These are phyloP conservation scores for Drosophila lini DNA, from an alignment of 1,140 invertebrate genomes.

Conservation along the genomic window DNA sequence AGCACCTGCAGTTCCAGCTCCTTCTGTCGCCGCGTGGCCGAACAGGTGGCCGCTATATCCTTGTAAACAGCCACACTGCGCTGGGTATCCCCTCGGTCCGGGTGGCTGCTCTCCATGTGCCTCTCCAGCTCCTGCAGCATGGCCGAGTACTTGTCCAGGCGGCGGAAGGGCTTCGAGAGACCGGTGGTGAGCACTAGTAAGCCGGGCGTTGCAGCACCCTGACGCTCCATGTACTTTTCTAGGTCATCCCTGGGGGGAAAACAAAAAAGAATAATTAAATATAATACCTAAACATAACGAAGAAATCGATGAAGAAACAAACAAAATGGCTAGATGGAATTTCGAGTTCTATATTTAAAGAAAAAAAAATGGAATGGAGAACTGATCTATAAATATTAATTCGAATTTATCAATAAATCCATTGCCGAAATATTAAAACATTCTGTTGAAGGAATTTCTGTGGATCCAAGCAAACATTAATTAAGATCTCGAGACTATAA, in stretches of 20 bases:
- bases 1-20: constrained; percentile 98
- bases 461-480: neutral
- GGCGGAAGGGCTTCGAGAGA: constrained; percentile 96
- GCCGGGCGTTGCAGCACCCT: constrained; percentile 92
- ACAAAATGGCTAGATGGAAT: neutral
- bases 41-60: constrained; percentile 95
- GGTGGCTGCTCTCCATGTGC: constrained; percentile 97
- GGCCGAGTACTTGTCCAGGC: constrained; percentile 97
- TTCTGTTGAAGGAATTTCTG: constrained; percentile 1
- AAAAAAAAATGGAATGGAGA: neutral
- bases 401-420: constrained; percentile 3
- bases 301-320: neutral
- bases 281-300: no score
- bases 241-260: constrained; percentile 89
- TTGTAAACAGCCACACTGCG: constrained; percentile 96
- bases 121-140: constrained; percentile 97
- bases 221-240: constrained; percentile 93
- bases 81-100: constrained; percentile 98
- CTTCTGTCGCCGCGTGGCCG: constrained; percentile 94
- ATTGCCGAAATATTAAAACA: constrained; percentile 1
- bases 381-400: constrained; percentile 6
- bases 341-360: neutral
- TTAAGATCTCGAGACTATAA: neutral
- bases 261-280: neutral
- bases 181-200: constrained; percentile 95